A percentile compares a stretch with the other conserved stretches of the same genome.
These are phyloP conservation scores for Lonchura striata DNA, from an alignment of 2,113 vertebrate species.

Conservation along the genomic window DNA sequence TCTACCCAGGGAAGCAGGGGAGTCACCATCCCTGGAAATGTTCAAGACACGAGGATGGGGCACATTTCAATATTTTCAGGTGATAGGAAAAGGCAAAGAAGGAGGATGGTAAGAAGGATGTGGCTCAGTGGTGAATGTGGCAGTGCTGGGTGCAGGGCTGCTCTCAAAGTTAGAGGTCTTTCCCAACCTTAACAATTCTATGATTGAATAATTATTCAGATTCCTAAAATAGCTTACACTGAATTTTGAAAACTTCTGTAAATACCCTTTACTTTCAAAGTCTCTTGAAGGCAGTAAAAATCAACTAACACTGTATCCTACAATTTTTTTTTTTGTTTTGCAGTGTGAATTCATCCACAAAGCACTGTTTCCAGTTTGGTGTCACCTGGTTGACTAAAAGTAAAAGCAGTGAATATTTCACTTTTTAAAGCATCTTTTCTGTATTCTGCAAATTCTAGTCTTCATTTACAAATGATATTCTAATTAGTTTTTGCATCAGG, in stretches of 20 bases:
- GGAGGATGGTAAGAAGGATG: no score
- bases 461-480: neutral
- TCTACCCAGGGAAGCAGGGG: neutral
- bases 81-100: no score
- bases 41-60: neutral
- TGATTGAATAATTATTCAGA: neutral
- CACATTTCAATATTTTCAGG: no score
- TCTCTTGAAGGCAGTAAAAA: neutral
- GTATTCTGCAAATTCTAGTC: neutral
- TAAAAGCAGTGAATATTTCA: neutral
- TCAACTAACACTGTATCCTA: neutral
- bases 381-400: neutral
- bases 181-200: neutral
- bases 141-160: no score
- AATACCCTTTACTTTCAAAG: neutral
- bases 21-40: neutral
- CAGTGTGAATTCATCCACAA: neutral
- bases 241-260: neutral
- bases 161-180: fast-evolving
- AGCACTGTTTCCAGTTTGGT: neutral
- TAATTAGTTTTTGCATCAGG: neutral
- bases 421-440: neutral
- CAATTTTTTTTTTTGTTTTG: neutral
- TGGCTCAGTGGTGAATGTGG: neutral
- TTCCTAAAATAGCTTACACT: neutral